These are phyloP conservation scores for Sebastes minor DNA, from an alignment of 2,797 vertebrate genomes.

Conservation along the genomic window DNA sequence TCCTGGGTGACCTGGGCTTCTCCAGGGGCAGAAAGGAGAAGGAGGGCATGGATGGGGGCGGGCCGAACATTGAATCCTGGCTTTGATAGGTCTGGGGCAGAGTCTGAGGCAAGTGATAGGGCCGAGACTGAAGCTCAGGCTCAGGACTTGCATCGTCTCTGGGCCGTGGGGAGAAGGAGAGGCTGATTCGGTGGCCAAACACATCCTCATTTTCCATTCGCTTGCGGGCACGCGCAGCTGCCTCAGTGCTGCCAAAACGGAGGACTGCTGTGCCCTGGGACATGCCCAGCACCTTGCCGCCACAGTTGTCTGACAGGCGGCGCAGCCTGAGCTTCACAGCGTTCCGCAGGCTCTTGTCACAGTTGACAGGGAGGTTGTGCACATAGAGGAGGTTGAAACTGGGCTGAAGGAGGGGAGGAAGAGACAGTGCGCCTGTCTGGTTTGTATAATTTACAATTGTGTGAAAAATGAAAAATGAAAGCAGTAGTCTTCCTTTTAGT, in stretches of 20 bases:
- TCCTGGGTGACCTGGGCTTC: slow-evolving; percentile 92
- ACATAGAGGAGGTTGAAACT: slow-evolving; percentile 96
- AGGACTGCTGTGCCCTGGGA: slow-evolving; percentile 91
- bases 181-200: slow-evolving; percentile 91
- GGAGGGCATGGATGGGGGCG: slow-evolving; percentile 56
- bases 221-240: slow-evolving; percentile 92
- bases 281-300: slow-evolving; percentile 95
- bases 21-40: slow-evolving; percentile 83
- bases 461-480: slow-evolving; percentile 1
- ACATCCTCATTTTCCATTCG: slow-evolving; percentile 99
- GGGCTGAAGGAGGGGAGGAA: slow-evolving; percentile 86
- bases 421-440: slow-evolving; percentile 75
- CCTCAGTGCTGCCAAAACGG: slow-evolving; percentile 91
- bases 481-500: slow-evolving; percentile 18
- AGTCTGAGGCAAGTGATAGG: slow-evolving; percentile 51
- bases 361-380: slow-evolving; percentile 94
- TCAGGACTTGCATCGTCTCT: slow-evolving; percentile 75
- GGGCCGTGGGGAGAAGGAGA: slow-evolving; percentile 89
- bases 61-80: slow-evolving; percentile 49
- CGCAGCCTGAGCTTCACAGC: slow-evolving; percentile 91
- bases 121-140: slow-evolving; percentile 65
- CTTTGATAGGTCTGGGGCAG: slow-evolving; percentile 49
- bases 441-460: slow-evolving; percentile 67
- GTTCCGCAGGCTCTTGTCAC: slow-evolving; percentile 88
- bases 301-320: slow-evolving; percentile 97